Percentiles rank a stretch among this genome's conserved stretches.
phyloP scores from a whole-genome alignment of 2,113 vertebrate species.

The Lucifuga dentata region DNA sequence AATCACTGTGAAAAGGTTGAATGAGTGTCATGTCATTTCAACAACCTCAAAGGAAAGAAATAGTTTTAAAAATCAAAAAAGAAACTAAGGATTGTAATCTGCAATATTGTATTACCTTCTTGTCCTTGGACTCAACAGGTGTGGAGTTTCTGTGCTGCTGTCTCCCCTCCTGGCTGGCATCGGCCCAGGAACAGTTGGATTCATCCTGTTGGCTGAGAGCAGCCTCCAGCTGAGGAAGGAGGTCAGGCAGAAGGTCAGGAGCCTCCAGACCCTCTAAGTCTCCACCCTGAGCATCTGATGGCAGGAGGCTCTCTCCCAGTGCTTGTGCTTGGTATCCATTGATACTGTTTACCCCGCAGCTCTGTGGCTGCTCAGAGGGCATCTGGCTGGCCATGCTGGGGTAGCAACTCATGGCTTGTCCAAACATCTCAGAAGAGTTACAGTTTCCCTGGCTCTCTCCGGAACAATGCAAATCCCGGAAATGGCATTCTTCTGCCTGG shows the following conservation, averaged over 20 bases:
- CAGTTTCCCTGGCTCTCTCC: conserved; percentile 89
- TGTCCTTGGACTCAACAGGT: conserved; percentile 62
- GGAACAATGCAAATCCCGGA: conserved; percentile 86
- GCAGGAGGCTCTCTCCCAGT: conserved; percentile 89
- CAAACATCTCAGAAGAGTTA: conserved; percentile 89
- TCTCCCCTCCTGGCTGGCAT: conserved; percentile 52
- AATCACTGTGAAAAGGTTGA: not conserved
- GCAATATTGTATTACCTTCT: conserved; percentile 70
- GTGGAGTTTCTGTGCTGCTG: conserved; percentile 49
- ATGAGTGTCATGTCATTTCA: too few relatives aligned
- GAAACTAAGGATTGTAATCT: not conserved
- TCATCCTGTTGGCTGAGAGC: conserved; percentile 85
- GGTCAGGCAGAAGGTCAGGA: conserved; percentile 91
- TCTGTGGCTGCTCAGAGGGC: conserved; percentile 66
- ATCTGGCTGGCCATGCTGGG: conserved; percentile 68
- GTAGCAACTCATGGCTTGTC: conserved; percentile 87
- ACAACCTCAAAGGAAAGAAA: not conserved
- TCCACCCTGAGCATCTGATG: conserved; percentile 86
- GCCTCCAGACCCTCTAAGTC: conserved; percentile 90
- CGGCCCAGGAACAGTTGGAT: conserved; percentile 75
- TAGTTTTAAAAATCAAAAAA: not conserved
- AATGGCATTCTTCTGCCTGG: conserved; percentile 88
- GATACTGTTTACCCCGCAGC: conserved; percentile 60
- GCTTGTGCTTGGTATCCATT: conserved; percentile 90
- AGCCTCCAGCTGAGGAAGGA: conserved; percentile 93